Conservation (phyloP, 2,797 vertebrate species). For the Antrozous pallidus region DNA sequence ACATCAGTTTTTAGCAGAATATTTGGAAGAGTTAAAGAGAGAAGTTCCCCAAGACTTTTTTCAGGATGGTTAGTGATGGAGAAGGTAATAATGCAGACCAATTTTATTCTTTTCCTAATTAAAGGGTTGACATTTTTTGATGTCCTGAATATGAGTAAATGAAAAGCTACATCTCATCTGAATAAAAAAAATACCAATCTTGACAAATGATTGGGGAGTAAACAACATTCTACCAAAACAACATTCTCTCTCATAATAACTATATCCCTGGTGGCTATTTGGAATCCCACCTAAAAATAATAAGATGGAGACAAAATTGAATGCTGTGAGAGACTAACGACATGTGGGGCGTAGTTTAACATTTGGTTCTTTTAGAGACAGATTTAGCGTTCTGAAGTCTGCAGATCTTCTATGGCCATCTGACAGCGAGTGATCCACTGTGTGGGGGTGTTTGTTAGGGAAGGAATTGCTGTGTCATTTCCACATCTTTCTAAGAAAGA, state of each 20-base stretch:
- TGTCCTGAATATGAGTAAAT: slow-evolving; percentile 60
- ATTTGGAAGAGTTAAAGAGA: slow-evolving; percentile 31
- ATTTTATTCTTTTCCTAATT: slow-evolving; percentile 55
- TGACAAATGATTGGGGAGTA: slow-evolving; percentile 61
- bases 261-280: slow-evolving; percentile 69
- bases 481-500: slow-evolving; percentile 45
- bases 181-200: neutral
- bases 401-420: slow-evolving; percentile 50
- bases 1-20: neutral
- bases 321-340: slow-evolving; percentile 50
- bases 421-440: slow-evolving; percentile 53
- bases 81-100: slow-evolving; percentile 44
- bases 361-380: slow-evolving; percentile 69
- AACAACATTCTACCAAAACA: slow-evolving; percentile 59
- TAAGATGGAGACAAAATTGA: slow-evolving; percentile 62
- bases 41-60: neutral
- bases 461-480: slow-evolving; percentile 46
- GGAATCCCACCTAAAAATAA: slow-evolving; percentile 68
- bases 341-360: slow-evolving; percentile 57
- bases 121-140: slow-evolving; percentile 57
- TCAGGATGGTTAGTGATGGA: slow-evolving; percentile 19
- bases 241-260: slow-evolving; percentile 33
- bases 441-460: slow-evolving; percentile 36
- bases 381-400: slow-evolving; percentile 63
- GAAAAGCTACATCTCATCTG: slow-evolving; percentile 56